phyloP scores from a whole-genome alignment of 2,888 invertebrate genomes.

The Octonoba sinensis region DNA sequence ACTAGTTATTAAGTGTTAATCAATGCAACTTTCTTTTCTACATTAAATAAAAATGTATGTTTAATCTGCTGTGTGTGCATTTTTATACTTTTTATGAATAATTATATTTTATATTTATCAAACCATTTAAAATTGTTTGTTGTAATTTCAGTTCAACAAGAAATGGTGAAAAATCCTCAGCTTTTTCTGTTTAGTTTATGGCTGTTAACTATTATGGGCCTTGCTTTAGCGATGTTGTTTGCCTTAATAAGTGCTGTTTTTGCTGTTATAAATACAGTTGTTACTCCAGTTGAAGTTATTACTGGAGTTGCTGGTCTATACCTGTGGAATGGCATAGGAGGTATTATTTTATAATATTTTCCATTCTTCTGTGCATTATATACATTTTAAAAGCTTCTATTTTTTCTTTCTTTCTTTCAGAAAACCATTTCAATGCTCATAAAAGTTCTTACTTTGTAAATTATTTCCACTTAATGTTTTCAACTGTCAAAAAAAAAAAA shows the following conservation, averaged over 20 bases:
- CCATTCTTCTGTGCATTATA: not conserved
- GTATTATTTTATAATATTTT: conserved; percentile 74
- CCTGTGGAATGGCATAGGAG: conserved; percentile 82
- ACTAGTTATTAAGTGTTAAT: too few species aligned
- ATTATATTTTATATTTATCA: not conserved
- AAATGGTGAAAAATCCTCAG: conserved; percentile 77
- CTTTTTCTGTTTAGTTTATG: conserved; percentile 81
- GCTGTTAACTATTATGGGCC: conserved; percentile 81
- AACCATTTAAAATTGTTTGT: conserved; percentile 6
- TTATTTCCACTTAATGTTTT: too few species aligned
- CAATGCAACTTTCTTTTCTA: too few species aligned
- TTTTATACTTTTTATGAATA: not conserved
- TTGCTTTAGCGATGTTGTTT: conserved; percentile 80
- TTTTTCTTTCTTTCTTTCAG: too few species aligned
- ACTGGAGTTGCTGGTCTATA: conserved; percentile 80
- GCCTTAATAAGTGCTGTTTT: conserved; percentile 78
- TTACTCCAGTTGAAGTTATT: conserved; percentile 79
- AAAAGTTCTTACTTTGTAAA: too few species aligned
- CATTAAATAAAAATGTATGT: too few species aligned
- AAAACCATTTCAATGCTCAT: too few species aligned
- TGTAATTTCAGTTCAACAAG: conserved; percentile 75
- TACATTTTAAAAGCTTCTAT: too few species aligned
- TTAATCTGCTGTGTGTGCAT: not conserved
- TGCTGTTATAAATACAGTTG: conserved; percentile 84
- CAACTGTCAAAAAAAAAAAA: too few species aligned